phyloP scores from a whole-genome alignment of 2,888 invertebrate species.

The Globia sparganii region DNA sequence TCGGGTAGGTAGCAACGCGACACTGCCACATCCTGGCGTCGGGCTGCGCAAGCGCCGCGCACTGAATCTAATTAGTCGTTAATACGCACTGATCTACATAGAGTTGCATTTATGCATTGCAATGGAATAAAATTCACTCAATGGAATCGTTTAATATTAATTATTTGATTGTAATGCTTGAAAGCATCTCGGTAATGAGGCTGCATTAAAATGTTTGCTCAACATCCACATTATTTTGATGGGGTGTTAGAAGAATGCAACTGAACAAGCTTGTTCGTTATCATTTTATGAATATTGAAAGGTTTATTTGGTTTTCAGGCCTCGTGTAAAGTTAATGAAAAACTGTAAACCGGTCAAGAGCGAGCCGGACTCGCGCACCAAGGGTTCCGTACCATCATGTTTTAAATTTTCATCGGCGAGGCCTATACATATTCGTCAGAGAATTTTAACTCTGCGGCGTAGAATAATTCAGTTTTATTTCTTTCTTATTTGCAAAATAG shows the following conservation, averaged over 20 bases:
- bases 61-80: slow-evolving; percentile 68
- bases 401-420: no score
- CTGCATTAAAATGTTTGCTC: neutral
- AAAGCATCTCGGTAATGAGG: neutral
- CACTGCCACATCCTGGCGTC: slow-evolving; percentile 67
- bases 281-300: neutral
- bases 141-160: no score
- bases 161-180: slow-evolving; percentile 20
- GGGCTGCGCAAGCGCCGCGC: slow-evolving; percentile 64
- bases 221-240: neutral
- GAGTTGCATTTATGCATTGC: slow-evolving; percentile 51
- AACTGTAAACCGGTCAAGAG: no score
- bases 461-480: no score
- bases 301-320: neutral
- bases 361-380: no score
- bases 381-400: no score
- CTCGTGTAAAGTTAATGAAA: neutral
- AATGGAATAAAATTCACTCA: no score
- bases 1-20: slow-evolving; percentile 63
- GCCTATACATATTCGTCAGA: no score
- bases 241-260: neutral
- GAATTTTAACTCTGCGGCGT: no score
- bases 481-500: no score
- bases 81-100: slow-evolving; percentile 57
- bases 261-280: neutral